Base-by-base conservation (phyloP, 2,797 vertebrate species). In the Distichodus sexfasciatus region DNA sequence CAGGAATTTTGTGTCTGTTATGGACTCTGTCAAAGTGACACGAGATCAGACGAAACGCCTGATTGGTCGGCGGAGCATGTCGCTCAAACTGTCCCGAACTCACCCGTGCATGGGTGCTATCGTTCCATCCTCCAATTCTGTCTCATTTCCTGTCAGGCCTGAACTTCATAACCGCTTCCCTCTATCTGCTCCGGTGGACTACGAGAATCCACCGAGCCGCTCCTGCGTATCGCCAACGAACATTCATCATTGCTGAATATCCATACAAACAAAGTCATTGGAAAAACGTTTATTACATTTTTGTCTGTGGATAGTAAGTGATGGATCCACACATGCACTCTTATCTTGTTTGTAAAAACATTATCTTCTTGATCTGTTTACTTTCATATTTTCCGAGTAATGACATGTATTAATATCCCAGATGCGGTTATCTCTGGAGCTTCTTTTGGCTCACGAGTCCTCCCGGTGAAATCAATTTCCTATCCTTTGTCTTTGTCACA, bases 381-480 rank as follows among this genome's bases (percentile, higher is more conserved):
- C 74, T 81, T 85, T 80, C 67, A 81, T 83, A 83, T 76, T 77
- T 55, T 79, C 80, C 81, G 73, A 85, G 53, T 78, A 78, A 87
- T 80, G 76, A 77, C 66, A 68, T 72, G 58, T 75, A 84, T 81
- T 83, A 77, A 69, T 76, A 79, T 80, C 64, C 76, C 63, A 75
- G 75, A 81, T 79, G 72, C 67, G 64, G 65, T 78, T 79, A 73
- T 81, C 66, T 69, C 63, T 48, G 35, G 53, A 68, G 50, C 44
- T 24, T 54, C 28, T 76, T 62, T 67, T 65, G 75, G 47, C 79
- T 72, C 81, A 36, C 80, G 71, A 74, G 71, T 79, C 60, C 55
- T 75, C 46, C 70, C 61, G 75, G 74, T 41, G 23, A 73, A 68
- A 55, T 71, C 62, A 71, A 68, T 76, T 71, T 76, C 67, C 74